phyloP scores from a whole-genome alignment of 1,140 invertebrate genomes.

The Chelonus insularis region DNA sequence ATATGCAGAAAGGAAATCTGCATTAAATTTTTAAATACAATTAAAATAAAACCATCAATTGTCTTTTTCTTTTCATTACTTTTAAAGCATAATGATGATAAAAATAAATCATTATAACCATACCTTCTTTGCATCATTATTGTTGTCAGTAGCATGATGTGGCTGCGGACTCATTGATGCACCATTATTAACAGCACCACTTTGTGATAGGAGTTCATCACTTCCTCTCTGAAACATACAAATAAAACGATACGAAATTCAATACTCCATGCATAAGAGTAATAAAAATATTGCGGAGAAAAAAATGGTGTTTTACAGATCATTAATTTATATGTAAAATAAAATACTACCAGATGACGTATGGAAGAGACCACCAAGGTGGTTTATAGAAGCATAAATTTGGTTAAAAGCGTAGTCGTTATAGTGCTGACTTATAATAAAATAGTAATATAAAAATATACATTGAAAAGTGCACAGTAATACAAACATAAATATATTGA shows the following conservation, averaged over 20 bases:
- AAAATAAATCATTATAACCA: too few relatives aligned
- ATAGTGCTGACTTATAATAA: too few relatives aligned
- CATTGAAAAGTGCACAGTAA: too few relatives aligned
- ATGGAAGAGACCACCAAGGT: neutral
- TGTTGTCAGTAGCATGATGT: constrained; percentile 87
- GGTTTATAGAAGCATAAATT: neutral
- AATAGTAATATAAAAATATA: too few relatives aligned
- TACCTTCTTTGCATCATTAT: constrained; percentile 93
- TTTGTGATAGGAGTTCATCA: constrained; percentile 91
- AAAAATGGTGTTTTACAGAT: neutral
- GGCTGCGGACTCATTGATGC: constrained; percentile 76
- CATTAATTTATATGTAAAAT: neutral
- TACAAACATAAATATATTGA: too few relatives aligned
- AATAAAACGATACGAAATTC: constrained; percentile 37
- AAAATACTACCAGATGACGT: neutral
- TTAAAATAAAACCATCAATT: too few relatives aligned
- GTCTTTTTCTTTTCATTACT: too few relatives aligned
- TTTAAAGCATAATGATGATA: too few relatives aligned
- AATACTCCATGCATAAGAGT: constrained; percentile 2
- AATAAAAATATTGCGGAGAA: neutral
- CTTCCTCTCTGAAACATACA: constrained; percentile 86
- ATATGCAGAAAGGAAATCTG: too few relatives aligned
- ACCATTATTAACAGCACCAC: constrained; percentile 90
- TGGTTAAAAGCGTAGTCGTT: neutral
- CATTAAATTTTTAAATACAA: too few relatives aligned